Evolutionary conservation across 2,113 vertebrate species (phyloP), one percentile per base, ranked within the genome.

Genomic region (Typhlomys cinereus): DNA sequence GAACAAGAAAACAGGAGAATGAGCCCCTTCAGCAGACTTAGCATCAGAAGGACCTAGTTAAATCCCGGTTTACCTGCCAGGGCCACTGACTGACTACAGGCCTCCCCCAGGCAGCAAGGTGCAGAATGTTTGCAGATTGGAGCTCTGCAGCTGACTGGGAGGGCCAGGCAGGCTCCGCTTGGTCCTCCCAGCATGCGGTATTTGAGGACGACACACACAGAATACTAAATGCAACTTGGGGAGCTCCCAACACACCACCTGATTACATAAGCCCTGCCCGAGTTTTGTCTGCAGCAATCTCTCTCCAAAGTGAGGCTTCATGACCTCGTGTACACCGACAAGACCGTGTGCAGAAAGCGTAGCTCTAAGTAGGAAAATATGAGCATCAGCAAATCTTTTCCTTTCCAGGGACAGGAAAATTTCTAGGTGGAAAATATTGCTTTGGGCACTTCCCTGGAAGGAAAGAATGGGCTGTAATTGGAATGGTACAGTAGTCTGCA

Each of bases 171-270:
- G 76, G 36, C 34, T 52, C 3, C 62, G 46, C 61, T 36, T 15
- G 13, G 57, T 74, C 67, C 59, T 59, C 0, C 8, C 59, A 74
- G 59, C 92, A n/a, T 0, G 5, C 21, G 21, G 46, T 11, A 62
- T 57, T n/a, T 17, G 34, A 83, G 74, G 67, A 31, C 2, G 10
- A 94, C 1, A 31, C 78, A 17, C 61, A 2, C 1, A 0, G 94
- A 95, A 96, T 96, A 94, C 88, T 64, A 95, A 95, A 82, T 41
- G 20, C 50, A 25, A 41, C 84, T 71, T 2, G 0, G 70, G 48
- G 41, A 57, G 90, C 20, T 79, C 75, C 89, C 1, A 3, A 20
- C 31, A 25, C 15, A 79, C 85, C 90, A 62, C 80, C 94, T 76
- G 91, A 59, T 46, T 67, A 27, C 82, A 17, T n/a, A n/a, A n/a